Evolutionary conservation across 2,888 invertebrate genomes (phyloP).

Genomic region (Ypsolopha sequella): DNA sequence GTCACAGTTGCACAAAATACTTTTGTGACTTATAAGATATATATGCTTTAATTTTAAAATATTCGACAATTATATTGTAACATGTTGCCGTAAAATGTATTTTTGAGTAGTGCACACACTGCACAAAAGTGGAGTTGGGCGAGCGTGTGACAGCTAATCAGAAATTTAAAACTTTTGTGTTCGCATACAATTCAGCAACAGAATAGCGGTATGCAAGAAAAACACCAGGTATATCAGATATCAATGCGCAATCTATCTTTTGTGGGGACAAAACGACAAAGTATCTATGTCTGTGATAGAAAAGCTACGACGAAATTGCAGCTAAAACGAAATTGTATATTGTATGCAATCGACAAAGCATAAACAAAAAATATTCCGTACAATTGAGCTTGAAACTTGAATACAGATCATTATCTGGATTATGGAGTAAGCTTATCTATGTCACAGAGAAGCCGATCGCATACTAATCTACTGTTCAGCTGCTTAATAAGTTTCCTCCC

Average conservation of each 20-base stretch:
- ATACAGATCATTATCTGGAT: constrained; percentile 62
- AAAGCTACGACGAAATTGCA: constrained; percentile 47
- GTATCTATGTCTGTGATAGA: constrained; percentile 50
- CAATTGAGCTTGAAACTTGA: constrained; percentile 59
- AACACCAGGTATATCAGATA: constrained; percentile 58
- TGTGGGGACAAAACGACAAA: constrained; percentile 38
- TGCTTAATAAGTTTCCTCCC: constrained; percentile 51
- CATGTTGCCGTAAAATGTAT: too few species aligned
- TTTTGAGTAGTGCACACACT: too few species aligned
- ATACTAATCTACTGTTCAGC: constrained; percentile 41
- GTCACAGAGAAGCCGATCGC: constrained; percentile 51
- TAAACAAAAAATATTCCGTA: constrained; percentile 34
- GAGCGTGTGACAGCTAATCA: constrained; percentile 26
- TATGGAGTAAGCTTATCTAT: constrained; percentile 51
- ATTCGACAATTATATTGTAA: too few species aligned
- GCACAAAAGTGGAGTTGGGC: not conserved
- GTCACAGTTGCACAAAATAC: too few species aligned
- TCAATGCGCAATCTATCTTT: constrained; percentile 62
- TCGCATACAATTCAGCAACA: constrained; percentile 21
- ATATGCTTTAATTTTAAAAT: too few species aligned
- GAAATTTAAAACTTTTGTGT: constrained; percentile 38
- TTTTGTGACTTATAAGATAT: too few species aligned
- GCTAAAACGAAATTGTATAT: constrained; percentile 61
- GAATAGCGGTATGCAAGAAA: constrained; percentile 30
- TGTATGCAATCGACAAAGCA: constrained; percentile 31